Base-by-base conservation (phyloP, 2,888 invertebrate genomes). In the Drosophila mimica region DNA sequence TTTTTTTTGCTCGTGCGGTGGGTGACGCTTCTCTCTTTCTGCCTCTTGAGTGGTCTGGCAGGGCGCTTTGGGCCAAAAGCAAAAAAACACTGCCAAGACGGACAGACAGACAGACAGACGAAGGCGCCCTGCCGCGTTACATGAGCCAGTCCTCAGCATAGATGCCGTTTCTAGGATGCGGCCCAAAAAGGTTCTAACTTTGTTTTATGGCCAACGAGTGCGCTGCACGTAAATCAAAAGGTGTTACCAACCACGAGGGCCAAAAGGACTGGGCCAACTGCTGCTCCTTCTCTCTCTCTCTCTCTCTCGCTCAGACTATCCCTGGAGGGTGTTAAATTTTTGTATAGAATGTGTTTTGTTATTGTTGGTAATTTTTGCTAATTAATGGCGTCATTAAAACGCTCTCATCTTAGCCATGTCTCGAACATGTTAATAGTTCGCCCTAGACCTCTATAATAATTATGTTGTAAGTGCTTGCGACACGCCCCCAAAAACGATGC, bases 311-410 rank as follows among this genome's bases (percentile, higher is more conserved):
- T 20, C 30, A 33, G 33, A 13, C n/a, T 38, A 56, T 36, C 30
- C 56, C 67, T 54, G 28, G 30, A 40, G 75, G 72, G 79, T 70
- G 75, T 70, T 80, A 74, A 77, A 77, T 72, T 73, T 74, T 54
- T 52, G 77, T 75, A 61, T 72, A 77, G 72, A 69, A 62, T 59
- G 65, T 68, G 13, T 30, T 67, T 66, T 75, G 52, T 58, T 70
- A 80, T 82, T 83, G 84, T 75, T 83, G 75, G 82, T 79, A 77
- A 87, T 87, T 87, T 87, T 77, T 77, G 88, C 82, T 89, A 88
- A 88, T 88, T 89, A 85, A 88, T 88, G 82, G 81, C 82, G 74
- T 85, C 88, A 88, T 88, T 89, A 88, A 76, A 76, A 63, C 15
- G 56, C 69, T 68, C 70, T 54, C 64, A 53, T 68, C 53, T 38